Conservation (phyloP, 2,888 invertebrate species). For the Argynnis bischoffii region DNA sequence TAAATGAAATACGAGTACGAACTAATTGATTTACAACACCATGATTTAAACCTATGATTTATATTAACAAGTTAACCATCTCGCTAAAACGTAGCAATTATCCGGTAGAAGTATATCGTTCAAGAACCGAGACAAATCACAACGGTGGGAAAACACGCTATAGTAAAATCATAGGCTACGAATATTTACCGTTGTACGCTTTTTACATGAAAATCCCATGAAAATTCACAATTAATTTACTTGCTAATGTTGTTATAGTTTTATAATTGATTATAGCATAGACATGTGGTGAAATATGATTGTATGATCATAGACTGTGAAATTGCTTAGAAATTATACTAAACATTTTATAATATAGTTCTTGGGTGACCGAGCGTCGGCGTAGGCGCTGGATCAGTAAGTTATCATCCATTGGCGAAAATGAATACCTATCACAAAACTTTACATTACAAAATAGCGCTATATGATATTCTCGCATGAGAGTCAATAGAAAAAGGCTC, state of each 20-base stretch:
- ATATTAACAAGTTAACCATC: constrained; percentile 29
- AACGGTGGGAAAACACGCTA: constrained; percentile 68
- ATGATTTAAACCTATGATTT: constrained; percentile 13
- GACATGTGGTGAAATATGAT: background rate
- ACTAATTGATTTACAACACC: constrained; percentile 17
- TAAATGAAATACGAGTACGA: constrained; percentile 7
- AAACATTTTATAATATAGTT: too few species aligned
- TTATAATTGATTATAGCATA: background rate
- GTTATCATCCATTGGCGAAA: too few species aligned
- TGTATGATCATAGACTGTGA: too few species aligned
- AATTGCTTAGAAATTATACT: too few species aligned
- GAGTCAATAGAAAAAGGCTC: too few species aligned
- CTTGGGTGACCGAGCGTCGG: too few species aligned
- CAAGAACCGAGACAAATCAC: constrained; percentile 54
- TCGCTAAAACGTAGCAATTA: constrained; percentile 36
- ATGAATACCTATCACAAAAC: too few species aligned
- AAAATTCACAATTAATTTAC: constrained; percentile 35
- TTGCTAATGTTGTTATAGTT: constrained; percentile 15
- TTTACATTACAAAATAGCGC: too few species aligned
- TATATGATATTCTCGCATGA: too few species aligned
- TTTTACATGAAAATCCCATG: constrained; percentile 52
- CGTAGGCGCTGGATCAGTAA: too few species aligned
- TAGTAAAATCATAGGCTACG: constrained; percentile 42
- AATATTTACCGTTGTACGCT: constrained; percentile 62
- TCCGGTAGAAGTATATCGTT: constrained; percentile 38